Base-by-base conservation (phyloP, 1,140 invertebrate species). In the Triops cancriformis region DNA sequence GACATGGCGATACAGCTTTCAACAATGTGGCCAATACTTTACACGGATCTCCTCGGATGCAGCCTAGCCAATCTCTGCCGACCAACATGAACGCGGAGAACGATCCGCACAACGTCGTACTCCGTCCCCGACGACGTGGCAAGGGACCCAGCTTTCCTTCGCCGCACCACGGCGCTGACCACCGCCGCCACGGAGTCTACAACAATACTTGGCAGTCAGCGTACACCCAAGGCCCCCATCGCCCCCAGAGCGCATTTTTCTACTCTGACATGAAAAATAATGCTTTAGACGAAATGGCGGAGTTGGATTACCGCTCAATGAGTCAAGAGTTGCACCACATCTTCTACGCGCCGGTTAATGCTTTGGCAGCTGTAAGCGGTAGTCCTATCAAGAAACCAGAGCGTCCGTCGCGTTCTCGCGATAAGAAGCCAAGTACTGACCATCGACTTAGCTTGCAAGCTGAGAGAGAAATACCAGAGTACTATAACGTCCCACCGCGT, bases 301-400 rank as follows among this genome's bases (percentile, higher is more conserved):
- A 64, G 23, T 11, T 64, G 7, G 77, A 72, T 23, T 78, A 73
- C 37, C 72, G 28, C 11, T 43, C 41, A 26, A 27, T 78, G 28
- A 78, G 77, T 26, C 77, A 78, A 51, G 77, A 78, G 18, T 74
- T 78, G 28, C 73, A 73, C 18, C 42, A 72, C 7, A 72, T 73
- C 14, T 78, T 78, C 31, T 73, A 73, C 26, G 77, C 77, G 26
- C 77, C 77, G 64, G 77, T 78, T 4, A 78, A 78, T 45, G 42
- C 77, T 1, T 45, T 78, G 27, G 78, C 74, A 73, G 78, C 78
- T 18, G 72, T 79, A 51, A 72, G 76, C 12, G 45, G 74, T n/a
- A 73, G 18, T 72, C 28, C 64, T 23, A 26, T 14, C 10, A 51
- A 37, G 26, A 76, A 76, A 72, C 78, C 78, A 4, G 75, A 76